Percentiles rank a stretch among this genome's conserved stretches.
Conservation (phyloP, 2,113 vertebrate genomes). For the Sturnira hondurensis region DNA sequence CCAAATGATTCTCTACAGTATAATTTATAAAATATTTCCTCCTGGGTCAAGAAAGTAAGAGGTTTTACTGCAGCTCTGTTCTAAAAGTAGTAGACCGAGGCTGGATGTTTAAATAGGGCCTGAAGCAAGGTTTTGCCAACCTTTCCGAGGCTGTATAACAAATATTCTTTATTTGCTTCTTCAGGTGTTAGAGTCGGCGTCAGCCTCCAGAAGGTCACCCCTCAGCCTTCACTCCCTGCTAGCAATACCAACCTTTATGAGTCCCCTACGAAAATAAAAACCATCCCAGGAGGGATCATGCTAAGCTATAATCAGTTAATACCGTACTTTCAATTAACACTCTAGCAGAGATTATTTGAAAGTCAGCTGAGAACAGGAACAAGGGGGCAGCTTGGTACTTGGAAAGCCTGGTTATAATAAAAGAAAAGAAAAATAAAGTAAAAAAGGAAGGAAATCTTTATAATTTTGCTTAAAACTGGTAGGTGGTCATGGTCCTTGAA, state of each 20-base stretch:
- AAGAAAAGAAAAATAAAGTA: background rate
- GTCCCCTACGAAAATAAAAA: conserved; percentile 59
- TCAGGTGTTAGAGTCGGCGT: conserved; percentile 45
- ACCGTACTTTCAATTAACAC: conserved; percentile 66
- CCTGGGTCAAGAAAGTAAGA: conserved; percentile 49
- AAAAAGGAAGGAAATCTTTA: background rate
- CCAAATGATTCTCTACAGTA: conserved; percentile 62
- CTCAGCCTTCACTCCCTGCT: conserved; percentile 39
- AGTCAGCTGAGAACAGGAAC: conserved; percentile 45
- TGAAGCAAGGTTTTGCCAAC: conserved; percentile 58
- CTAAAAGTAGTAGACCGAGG: conserved; percentile 19
- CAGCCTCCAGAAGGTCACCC: conserved; percentile 63
- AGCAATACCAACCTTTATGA: conserved; percentile 7
- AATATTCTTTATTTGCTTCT: conserved; percentile 71
- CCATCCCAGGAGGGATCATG: background rate
- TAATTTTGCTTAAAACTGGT: background rate
- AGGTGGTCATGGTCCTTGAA: background rate
- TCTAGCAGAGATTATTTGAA: conserved; percentile 50
- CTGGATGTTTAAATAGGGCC: conserved; percentile 64
- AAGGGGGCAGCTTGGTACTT: background rate
- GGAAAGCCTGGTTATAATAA: background rate
- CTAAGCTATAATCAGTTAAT: conserved; percentile 59
- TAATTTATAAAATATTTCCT: conserved; percentile 69
- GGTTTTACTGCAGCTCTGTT: conserved; percentile 60
- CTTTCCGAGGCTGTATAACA: conserved; percentile 58